Evolutionary conservation across 2,797 vertebrate genomes (phyloP), one percentile per base, ranked within the genome.

Genomic region (Chelon labrosus): DNA sequence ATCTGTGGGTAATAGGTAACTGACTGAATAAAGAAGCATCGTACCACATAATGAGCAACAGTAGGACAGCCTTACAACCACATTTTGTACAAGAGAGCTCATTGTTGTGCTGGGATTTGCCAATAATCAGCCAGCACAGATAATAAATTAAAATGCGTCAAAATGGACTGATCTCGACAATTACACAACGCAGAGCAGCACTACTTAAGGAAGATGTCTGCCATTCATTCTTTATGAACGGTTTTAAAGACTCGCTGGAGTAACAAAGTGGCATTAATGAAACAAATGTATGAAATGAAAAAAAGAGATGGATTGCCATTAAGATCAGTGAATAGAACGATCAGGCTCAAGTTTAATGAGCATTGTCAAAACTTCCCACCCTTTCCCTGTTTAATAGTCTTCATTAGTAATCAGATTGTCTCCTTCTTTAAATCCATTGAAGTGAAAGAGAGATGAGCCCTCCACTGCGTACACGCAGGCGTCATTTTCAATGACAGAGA

Each of bases 301-400:
- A 35, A 44, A 69, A 54, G 41, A 31, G 17, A 25, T 19, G 37
- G 37, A 27, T 19, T 38, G 12, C 13, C 37, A 60, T 51, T 1
- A n/a, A 53, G 42, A 61, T 56, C 14, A 50, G 39, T 55, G 19
- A 51, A 51, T 0, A 12, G 22, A 10, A 66, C 8, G 38, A 51
- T 42, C 16, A 64, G 27, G 9, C 64, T 47, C 27, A n/a, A 12
- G 22, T 69, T 68, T 54, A 77, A 54, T 63, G 37, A 73, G 22
- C 5, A 53, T 4, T 51, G 37, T 25, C 25, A 35, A n/a, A 65
- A 35, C 25, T 64, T 38, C 22, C 50, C 25, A 52, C 13, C 11
- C 27, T 39, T 20, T 57, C 17, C 49, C 19, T 42, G 12, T 50
- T 25, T 52, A 27, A 19, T 3, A 51, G 9, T 17, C 12, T 38